A percentile compares a stretch with the other conserved stretches of the same genome.
Conservation (phyloP, 2,888 invertebrate species). For the Noctua janthina region DNA sequence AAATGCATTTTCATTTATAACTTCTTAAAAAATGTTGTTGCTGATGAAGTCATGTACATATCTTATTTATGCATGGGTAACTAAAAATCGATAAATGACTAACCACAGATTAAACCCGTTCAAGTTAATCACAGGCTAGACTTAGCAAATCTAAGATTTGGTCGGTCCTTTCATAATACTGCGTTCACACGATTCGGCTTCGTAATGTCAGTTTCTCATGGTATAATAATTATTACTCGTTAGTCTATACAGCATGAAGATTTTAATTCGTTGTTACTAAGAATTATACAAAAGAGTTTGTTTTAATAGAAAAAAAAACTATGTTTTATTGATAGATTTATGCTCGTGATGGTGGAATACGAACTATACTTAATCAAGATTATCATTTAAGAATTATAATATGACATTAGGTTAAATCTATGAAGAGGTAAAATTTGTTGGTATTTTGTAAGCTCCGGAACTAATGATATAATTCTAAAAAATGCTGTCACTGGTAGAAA, state of each 20-base stretch:
- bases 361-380: not conserved
- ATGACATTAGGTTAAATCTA: too few species aligned
- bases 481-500: too few species aligned
- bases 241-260: slow-evolving; percentile 13
- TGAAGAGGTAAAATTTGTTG: too few species aligned
- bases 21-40: not conserved
- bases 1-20: not conserved
- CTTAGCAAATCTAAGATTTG: slow-evolving; percentile 22
- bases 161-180: slow-evolving; percentile 35
- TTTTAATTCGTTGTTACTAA: slow-evolving; percentile 8
- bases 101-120: slow-evolving; percentile 12
- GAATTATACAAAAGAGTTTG: slow-evolving; percentile 6
- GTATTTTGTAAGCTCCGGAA: too few species aligned
- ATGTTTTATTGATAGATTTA: not conserved
- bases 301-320: not conserved
- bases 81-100: not conserved
- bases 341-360: not conserved
- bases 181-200: slow-evolving; percentile 39
- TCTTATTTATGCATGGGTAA: not conserved
- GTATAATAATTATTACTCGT: slow-evolving; percentile 27
- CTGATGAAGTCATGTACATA: not conserved
- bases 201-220: slow-evolving; percentile 60
- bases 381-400: not conserved
- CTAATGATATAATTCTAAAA: too few species aligned
- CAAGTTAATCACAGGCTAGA: slow-evolving; percentile 5